Percentiles rank a stretch among this genome's conserved stretches.
Evolutionary conservation across 2,797 vertebrate genomes (phyloP).

Genomic region (Enteromius fasciolatus): DNA sequence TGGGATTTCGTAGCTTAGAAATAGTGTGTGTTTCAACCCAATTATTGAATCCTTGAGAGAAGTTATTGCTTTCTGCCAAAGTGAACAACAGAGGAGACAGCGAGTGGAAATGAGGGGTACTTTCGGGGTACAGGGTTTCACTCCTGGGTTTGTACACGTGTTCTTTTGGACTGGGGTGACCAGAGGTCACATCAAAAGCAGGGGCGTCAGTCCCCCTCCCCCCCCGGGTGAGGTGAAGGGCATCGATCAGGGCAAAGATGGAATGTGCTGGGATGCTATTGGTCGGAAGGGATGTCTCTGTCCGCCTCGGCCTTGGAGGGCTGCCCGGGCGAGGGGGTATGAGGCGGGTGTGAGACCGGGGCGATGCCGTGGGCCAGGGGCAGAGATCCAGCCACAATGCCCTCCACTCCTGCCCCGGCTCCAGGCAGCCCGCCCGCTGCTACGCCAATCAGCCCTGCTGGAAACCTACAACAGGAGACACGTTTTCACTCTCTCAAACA

Average conservation of each 20-base stretch:
- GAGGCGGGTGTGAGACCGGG: conserved; percentile 86
- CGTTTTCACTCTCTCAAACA: not conserved
- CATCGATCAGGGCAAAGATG: conserved; percentile 69
- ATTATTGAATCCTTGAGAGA: conserved; percentile 82
- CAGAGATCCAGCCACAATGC: conserved; percentile 82
- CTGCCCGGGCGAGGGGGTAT: conserved; percentile 89
- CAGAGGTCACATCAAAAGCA: conserved; percentile 65
- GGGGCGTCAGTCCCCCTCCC: conserved; percentile 42
- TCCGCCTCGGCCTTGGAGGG: conserved; percentile 90
- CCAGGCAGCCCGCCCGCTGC: conserved; percentile 84
- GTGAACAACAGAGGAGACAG: conserved; percentile 43
- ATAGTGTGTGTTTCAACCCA: conserved; percentile 67
- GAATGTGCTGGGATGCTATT: conserved; percentile 89
- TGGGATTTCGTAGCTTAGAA: conserved; percentile 50
- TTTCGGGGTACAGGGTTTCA: conserved; percentile 61
- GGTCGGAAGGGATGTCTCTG: conserved; percentile 95
- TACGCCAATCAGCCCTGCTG: conserved; percentile 87
- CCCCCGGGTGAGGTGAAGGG: conserved; percentile 46
- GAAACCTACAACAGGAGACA: conserved; percentile 80
- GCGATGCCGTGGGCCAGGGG: conserved; percentile 82
- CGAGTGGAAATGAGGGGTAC: conserved; percentile 41
- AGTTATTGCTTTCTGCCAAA: conserved; percentile 82
- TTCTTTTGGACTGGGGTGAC: conserved; percentile 72
- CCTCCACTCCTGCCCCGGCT: conserved; percentile 84
- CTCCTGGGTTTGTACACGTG: conserved; percentile 72